A percentile compares a stretch with the other conserved stretches of the same genome.
Conservation (phyloP, 2,888 invertebrate genomes). For the Lasiommata megera region DNA sequence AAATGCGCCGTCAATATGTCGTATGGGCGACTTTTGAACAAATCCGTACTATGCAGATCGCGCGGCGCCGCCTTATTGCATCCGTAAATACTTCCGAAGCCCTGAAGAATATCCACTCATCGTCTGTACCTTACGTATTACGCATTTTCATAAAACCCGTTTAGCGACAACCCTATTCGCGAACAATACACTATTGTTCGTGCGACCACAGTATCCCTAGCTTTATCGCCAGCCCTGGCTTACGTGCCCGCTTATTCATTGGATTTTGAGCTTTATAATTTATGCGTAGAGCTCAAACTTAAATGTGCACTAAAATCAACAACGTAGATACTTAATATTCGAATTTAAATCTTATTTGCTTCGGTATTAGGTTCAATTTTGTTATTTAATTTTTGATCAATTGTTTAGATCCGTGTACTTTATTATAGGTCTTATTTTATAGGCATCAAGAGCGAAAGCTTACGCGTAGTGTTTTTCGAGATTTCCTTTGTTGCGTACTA, state of each 20-base stretch:
- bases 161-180: slow-evolving; percentile 26
- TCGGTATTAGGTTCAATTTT: neutral
- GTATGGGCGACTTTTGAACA: neutral
- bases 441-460: slow-evolving; percentile 16
- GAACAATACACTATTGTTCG: slow-evolving; percentile 36
- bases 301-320: neutral
- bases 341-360: neutral
- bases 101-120: slow-evolving; percentile 5
- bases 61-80: neutral
- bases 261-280: slow-evolving; percentile 10
- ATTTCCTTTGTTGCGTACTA: slow-evolving; percentile 16
- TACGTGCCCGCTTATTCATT: slow-evolving; percentile 18
- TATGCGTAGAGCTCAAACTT: slow-evolving; percentile 6
- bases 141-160: slow-evolving; percentile 10
- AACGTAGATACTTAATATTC: neutral
- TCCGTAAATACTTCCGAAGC: neutral
- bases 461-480: slow-evolving; percentile 20
- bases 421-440: slow-evolving; percentile 24
- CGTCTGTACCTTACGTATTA: neutral
- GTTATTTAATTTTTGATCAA: neutral
- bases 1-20: too few relatives aligned
- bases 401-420: slow-evolving; percentile 12
- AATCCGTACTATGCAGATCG: neutral
- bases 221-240: slow-evolving; percentile 33
- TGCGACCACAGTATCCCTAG: slow-evolving; percentile 30